phyloP scores from a whole-genome alignment of 2,113 vertebrate species.

The Xerus inauris region DNA sequence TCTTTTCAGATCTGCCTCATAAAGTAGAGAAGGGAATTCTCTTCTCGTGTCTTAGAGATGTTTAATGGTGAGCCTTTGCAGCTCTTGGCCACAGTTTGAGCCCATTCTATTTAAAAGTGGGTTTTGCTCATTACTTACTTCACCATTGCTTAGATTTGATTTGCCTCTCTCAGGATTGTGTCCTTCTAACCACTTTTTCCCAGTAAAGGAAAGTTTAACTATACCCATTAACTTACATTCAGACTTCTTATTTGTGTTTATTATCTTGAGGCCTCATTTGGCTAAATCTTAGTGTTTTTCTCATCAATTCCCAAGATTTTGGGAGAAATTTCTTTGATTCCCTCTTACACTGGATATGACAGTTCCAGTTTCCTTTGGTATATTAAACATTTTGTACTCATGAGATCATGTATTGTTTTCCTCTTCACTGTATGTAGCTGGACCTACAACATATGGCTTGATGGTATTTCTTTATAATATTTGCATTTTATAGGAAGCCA shows the following conservation, averaged over 20 bases:
- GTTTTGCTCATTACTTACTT: background rate
- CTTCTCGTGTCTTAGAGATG: background rate
- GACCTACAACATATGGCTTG: background rate
- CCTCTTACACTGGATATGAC: background rate
- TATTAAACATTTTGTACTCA: background rate
- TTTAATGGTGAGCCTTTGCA: background rate
- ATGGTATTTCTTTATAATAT: background rate
- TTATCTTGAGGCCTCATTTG: background rate
- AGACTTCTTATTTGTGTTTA: background rate
- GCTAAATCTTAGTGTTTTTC: conserved; percentile 15
- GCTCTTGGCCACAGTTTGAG: background rate
- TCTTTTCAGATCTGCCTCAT: background rate
- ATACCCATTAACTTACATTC: background rate
- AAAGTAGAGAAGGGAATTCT: background rate
- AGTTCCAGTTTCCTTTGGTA: background rate
- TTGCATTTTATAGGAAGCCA: background rate
- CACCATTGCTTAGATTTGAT: background rate
- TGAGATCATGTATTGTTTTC: background rate
- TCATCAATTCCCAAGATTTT: background rate
- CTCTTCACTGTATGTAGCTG: background rate
- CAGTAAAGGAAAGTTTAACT: background rate
- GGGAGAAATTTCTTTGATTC: background rate
- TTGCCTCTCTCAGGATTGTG: background rate
- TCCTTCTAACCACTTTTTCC: background rate
- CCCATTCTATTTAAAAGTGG: background rate